Evolutionary conservation across 2,113 vertebrate species (phyloP).

Genomic region (Lepus europaeus): DNA sequence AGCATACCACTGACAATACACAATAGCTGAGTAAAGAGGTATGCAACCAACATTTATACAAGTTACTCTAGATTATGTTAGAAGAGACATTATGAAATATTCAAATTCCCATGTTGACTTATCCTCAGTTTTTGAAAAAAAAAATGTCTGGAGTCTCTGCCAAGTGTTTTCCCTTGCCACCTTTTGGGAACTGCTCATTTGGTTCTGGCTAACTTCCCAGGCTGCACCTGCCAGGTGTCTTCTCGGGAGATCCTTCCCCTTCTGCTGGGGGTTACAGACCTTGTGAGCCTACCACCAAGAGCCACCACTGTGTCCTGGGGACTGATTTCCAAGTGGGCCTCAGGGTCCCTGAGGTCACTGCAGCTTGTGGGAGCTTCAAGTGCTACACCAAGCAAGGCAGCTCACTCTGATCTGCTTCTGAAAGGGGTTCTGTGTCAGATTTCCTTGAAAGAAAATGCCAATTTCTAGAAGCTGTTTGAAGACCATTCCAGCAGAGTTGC

Average conservation of each 20-base stretch:
- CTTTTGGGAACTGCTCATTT: not conserved
- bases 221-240: not conserved
- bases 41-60: not conserved
- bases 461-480: slow-evolving; percentile 7
- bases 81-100: not conserved
- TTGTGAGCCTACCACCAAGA: not conserved
- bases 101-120: not conserved
- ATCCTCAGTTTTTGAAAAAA: not conserved
- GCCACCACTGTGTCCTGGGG: not conserved
- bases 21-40: not conserved
- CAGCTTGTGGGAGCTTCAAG: not conserved
- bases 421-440: not conserved
- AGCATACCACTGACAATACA: not conserved
- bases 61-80: not conserved
- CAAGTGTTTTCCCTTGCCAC: not conserved
- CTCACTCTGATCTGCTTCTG: not conserved
- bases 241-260: not conserved
- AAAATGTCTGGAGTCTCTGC: not conserved
- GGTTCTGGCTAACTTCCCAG: not conserved
- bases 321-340: not conserved
- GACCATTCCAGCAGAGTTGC: not conserved
- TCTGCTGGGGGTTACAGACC: not conserved
- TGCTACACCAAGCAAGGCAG: not conserved
- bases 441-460: not conserved
- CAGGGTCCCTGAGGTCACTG: not conserved